Evolutionary conservation across 2,888 invertebrate species (phyloP).

Genomic region (Cryptocephalus moraei): DNA sequence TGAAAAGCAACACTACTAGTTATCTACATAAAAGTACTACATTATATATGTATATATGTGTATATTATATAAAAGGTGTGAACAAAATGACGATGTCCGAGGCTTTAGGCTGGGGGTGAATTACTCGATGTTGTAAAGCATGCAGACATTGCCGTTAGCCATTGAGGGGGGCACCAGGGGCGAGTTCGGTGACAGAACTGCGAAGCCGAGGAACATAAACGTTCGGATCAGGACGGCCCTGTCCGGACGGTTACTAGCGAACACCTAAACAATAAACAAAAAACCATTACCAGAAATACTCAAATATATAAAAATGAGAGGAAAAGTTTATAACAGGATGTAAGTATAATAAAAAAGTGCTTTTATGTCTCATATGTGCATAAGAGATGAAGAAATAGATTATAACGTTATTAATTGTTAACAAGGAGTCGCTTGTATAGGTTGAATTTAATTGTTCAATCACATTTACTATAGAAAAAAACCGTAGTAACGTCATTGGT

Average conservation of each 20-base stretch:
- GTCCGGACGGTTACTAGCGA: conserved; percentile 57
- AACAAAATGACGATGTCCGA: conserved; percentile 23
- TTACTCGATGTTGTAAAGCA: conserved; percentile 39
- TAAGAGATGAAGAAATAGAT: no score
- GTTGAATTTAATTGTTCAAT: no score
- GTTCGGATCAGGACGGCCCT: conserved; percentile 82
- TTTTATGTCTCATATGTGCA: no score
- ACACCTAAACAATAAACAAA: conserved; percentile 26
- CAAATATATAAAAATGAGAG: no score
- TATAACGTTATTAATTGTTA: no score
- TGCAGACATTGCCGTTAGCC: conserved; percentile 35
- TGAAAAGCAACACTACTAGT: background rate
- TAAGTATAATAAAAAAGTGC: no score
- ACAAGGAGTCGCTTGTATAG: no score
- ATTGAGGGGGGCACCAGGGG: conserved; percentile 55
- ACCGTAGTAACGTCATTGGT: no score
- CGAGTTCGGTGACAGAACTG: conserved; percentile 73
- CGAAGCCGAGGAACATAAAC: conserved; percentile 96
- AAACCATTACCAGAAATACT: no score
- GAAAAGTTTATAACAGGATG: no score
- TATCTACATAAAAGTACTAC: conserved; percentile 1
- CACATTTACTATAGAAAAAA: no score
- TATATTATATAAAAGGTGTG: conserved; percentile 2
- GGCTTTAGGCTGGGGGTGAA: conserved; percentile 29
- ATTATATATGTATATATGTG: background rate